Base-by-base conservation (phyloP, 2,113 vertebrate genomes). In the Uropsilus gracilis region DNA sequence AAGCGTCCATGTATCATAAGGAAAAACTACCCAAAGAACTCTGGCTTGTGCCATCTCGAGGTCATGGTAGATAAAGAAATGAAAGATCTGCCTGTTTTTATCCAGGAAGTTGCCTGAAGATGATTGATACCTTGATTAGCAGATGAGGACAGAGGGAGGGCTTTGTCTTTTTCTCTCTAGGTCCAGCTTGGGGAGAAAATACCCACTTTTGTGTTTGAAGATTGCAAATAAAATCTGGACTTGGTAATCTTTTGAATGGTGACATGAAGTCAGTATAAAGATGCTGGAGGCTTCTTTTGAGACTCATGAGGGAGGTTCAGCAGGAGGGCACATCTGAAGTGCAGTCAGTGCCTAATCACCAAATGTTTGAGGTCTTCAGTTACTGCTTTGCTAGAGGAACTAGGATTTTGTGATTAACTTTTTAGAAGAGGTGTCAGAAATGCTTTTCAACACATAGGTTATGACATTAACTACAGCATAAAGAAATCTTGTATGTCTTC, bases 361-460 rank as follows among this genome's bases (percentile, higher is more conserved):
- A 75, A 64, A 71, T 39, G 55, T 83, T 82, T 86, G 82, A 95
- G 63, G 61, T 44, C 46, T 88, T 86, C 68, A 78, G 53, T 44
- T 88, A 88, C 90, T 59, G 39, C 59, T 88, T 68, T 89, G 73
- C 71, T 80, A 64, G 48, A 89, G 26, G n/a, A 94, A 86, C 55
- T 55, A 85, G 66, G 76, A 93, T 94, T 97, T 96, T 88, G 42
- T 73, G 61, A 97, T 97, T 82, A 97, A 77, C 30, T 91, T 90
- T 77, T 76, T 87, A 91, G 75, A 91, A 90, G 73, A 92, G 76
- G 81, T 84, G 72, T 87, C 59, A 92, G 81, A 84, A 94, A 76
- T 85, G 50, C 76, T 90, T 95, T 95, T 84, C 89, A 90, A 57
- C 88, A 68, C 46, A 24, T 57, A 90, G 34, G 42, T 84, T 88